Evolutionary conservation across 2,113 vertebrate genomes (phyloP).

Genomic region (Delphinapterus leucas): DNA sequence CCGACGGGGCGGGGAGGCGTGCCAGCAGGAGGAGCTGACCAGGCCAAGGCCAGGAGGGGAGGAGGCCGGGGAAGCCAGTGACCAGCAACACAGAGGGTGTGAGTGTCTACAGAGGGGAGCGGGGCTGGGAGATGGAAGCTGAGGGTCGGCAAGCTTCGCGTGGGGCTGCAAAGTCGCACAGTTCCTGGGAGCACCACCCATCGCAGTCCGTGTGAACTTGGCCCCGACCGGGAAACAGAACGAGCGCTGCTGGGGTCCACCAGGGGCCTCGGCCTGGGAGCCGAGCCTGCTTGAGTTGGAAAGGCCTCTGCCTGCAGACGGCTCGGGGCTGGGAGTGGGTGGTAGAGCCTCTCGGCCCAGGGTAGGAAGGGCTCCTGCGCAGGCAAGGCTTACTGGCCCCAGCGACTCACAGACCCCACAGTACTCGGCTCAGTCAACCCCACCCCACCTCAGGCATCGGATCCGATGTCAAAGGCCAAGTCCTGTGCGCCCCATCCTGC

Average conservation of each 20-base stretch:
- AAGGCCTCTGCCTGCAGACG: background rate
- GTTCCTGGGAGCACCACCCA: background rate
- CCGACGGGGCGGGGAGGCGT: fast-evolving
- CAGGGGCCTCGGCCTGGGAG: background rate
- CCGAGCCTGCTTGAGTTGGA: background rate
- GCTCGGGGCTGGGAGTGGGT: background rate
- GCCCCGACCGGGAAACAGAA: background rate
- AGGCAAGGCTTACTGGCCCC: background rate
- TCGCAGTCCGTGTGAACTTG: background rate
- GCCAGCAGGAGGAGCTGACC: background rate
- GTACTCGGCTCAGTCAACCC: background rate
- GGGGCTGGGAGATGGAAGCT: background rate
- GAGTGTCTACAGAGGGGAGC: too few relatives aligned
- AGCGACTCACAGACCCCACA: background rate
- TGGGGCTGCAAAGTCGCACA: background rate
- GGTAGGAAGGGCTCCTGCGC: background rate
- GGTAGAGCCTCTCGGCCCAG: background rate
- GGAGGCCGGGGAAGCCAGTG: background rate
- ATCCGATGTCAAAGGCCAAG: conserved; percentile 77
- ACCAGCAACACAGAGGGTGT: background rate
- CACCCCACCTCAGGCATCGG: conserved; percentile 30
- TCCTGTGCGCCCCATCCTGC: conserved; percentile 51
- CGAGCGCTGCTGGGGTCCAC: background rate
- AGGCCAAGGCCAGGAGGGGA: background rate
- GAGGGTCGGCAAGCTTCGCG: background rate